Evolutionary conservation across 2,888 invertebrate species (phyloP).

Genomic region (Suillia variegata): DNA sequence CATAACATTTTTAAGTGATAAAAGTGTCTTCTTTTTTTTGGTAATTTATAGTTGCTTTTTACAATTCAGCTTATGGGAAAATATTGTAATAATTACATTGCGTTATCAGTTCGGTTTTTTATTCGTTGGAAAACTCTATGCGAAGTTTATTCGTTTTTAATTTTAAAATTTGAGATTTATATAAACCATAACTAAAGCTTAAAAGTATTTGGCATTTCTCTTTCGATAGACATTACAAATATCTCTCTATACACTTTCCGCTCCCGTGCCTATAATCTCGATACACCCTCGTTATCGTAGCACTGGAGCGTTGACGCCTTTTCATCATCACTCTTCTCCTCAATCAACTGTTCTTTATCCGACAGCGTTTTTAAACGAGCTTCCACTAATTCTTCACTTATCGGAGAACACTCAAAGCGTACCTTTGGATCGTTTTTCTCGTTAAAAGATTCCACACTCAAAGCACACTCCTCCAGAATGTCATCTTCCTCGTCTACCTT

Average conservation of each 20-base stretch:
- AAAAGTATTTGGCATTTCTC: neutral
- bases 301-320: conserved; percentile 33
- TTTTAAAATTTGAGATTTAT: too few species aligned
- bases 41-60: too few species aligned
- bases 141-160: too few species aligned
- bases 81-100: too few species aligned
- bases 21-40: too few species aligned
- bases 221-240: too few species aligned
- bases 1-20: too few species aligned
- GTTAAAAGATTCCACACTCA: neutral
- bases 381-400: neutral
- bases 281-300: conserved; percentile 50
- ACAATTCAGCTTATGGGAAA: too few species aligned
- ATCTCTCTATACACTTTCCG: neutral
- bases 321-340: neutral
- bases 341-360: neutral
- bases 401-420: conserved; percentile 33
- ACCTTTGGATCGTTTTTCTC: conserved; percentile 32
- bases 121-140: too few species aligned
- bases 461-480: conserved; percentile 11
- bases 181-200: neutral
- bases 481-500: conserved; percentile 26
- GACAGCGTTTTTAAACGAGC: too few species aligned
- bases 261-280: conserved; percentile 39
- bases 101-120: too few species aligned